Conservation (phyloP, 2,888 invertebrate species). For the Andrena minutula region DNA sequence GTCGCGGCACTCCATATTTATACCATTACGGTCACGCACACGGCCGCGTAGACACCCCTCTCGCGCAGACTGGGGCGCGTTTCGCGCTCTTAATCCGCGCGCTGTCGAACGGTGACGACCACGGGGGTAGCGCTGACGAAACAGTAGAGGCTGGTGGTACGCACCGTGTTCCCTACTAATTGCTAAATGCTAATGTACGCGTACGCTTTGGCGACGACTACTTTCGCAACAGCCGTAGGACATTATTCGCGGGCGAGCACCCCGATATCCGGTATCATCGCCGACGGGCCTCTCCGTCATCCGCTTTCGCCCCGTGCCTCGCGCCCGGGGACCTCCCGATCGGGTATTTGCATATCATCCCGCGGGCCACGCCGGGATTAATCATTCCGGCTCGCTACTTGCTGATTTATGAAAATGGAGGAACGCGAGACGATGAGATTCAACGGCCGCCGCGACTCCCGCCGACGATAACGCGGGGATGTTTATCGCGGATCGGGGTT, state of each 20-base stretch:
- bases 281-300: constrained; percentile 41
- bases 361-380: constrained; percentile 47
- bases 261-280: constrained; percentile 54
- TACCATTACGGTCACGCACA: constrained; percentile 42
- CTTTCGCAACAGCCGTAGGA: constrained; percentile 63
- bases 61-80: neutral
- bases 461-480: constrained; percentile 30
- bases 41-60: neutral
- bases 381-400: constrained; percentile 63
- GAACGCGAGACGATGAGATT: constrained; percentile 33
- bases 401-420: constrained; percentile 64
- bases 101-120: constrained; percentile 22
- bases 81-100: constrained; percentile 36
- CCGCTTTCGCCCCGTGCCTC: constrained; percentile 48
- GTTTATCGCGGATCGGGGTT: constrained; percentile 45
- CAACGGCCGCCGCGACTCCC: constrained; percentile 2
- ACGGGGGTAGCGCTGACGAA: neutral
- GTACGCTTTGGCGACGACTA: constrained; percentile 70
- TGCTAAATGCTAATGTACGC: constrained; percentile 78
- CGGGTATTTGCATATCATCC: constrained; percentile 54
- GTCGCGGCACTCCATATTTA: constrained; percentile 62
- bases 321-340: constrained; percentile 56
- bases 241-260: constrained; percentile 55
- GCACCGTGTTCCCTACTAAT: constrained; percentile 69
- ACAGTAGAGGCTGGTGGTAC: constrained; percentile 2